These are phyloP conservation scores for Microcebus ravelobensis DNA, from an alignment of 2,113 vertebrate species.

Conservation along the genomic window DNA sequence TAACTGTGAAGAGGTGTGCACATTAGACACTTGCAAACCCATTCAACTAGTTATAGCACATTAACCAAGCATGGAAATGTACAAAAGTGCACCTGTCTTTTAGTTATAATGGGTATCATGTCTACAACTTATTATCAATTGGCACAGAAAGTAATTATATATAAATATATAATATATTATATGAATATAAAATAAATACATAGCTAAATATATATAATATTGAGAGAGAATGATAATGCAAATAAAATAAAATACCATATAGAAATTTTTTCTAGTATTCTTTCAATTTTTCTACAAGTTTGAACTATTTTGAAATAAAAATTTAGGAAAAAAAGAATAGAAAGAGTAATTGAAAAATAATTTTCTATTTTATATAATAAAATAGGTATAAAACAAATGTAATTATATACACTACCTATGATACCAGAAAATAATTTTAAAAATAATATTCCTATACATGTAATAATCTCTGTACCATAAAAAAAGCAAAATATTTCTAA, in stretches of 20 bases:
- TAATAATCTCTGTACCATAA: background rate
- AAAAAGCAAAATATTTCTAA: background rate
- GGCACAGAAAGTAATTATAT: background rate
- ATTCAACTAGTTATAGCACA: background rate
- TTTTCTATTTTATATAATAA: background rate
- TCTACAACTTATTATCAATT: background rate
- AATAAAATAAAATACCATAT: background rate
- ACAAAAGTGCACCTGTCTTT: background rate
- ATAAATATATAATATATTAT: background rate
- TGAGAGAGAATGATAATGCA: background rate
- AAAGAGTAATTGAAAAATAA: background rate
- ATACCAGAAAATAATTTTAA: background rate
- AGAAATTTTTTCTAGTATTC: background rate
- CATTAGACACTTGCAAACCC: background rate
- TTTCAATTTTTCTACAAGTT: background rate
- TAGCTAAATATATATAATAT: background rate
- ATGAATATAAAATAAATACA: background rate
- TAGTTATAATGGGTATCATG: background rate
- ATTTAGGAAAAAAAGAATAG: background rate
- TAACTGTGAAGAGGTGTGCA: background rate
- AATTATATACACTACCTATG: background rate
- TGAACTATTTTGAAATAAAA: slow-evolving; percentile 14
- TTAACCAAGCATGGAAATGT: background rate
- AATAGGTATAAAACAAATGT: background rate
- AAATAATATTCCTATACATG: background rate